Evolutionary conservation across 1,140 invertebrate species (phyloP).

Genomic region (Cherax destructor): DNA sequence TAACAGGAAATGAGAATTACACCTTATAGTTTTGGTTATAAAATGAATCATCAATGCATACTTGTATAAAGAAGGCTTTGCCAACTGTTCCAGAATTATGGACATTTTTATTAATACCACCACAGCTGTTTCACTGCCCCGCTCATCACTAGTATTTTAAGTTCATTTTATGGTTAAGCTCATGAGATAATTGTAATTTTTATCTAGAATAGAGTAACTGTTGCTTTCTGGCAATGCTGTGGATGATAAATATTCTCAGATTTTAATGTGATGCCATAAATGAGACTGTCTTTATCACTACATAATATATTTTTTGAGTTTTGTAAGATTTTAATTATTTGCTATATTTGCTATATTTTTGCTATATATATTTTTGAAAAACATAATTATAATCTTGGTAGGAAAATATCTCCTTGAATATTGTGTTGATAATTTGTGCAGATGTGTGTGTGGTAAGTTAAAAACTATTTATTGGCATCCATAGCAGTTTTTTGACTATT

Average conservation of each 20-base stretch:
- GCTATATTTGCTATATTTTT: neutral
- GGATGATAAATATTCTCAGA: neutral
- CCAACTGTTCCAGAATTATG: slow-evolving; percentile 3
- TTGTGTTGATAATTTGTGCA: neutral
- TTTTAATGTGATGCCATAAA: neutral
- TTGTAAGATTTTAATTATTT: neutral
- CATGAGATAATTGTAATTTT: neutral
- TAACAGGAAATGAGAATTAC: too few species aligned
- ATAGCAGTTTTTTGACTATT: neutral
- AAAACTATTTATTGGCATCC: neutral
- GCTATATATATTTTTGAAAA: too few species aligned
- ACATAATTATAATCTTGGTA: neutral
- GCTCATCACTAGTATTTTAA: neutral
- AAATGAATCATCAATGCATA: neutral
- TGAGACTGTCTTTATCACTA: neutral
- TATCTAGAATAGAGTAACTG: neutral
- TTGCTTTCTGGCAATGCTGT: neutral
- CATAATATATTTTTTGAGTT: neutral
- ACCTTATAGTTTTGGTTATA: too few species aligned
- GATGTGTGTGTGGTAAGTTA: neutral
- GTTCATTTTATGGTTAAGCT: neutral
- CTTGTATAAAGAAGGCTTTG: neutral
- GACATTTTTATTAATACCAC: neutral
- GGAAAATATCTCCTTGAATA: neutral
- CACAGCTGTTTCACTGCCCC: slow-evolving; percentile 13